These are phyloP conservation scores for Lordiphosa collinella DNA, from an alignment of 1,140 invertebrate species.

Conservation along the genomic window DNA sequence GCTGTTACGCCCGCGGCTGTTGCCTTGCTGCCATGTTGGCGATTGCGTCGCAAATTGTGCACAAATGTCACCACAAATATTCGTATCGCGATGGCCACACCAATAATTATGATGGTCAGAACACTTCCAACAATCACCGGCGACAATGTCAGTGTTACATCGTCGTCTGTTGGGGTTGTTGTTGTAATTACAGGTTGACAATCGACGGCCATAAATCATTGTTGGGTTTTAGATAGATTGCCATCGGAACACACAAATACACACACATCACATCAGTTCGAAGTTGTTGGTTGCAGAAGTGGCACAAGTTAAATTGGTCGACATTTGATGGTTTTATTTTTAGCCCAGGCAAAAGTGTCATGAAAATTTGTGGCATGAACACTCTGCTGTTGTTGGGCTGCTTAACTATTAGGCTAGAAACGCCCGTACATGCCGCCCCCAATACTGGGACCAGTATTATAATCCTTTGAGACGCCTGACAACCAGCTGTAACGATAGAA, in stretches of 20 bases:
- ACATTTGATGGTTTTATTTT: conserved; percentile 63
- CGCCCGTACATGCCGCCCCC: too few species aligned
- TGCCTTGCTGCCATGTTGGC: conserved; percentile 72
- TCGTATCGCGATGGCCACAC: conserved; percentile 73
- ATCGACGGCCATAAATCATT: conserved; percentile 65
- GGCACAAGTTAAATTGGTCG: conserved; percentile 25
- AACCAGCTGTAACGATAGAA: too few species aligned
- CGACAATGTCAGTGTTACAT: conserved; percentile 70
- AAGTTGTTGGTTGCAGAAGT: conserved; percentile 2
- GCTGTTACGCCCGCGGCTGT: conserved; percentile 54
- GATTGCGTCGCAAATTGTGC: conserved; percentile 74
- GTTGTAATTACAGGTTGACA: conserved; percentile 66
- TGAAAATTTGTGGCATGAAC: too few species aligned
- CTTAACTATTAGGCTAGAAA: too few species aligned
- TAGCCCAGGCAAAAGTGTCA: conserved; percentile 13
- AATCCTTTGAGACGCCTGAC: too few species aligned
- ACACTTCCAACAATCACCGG: conserved; percentile 78
- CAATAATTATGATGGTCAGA: conserved; percentile 78
- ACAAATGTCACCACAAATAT: conserved; percentile 76
- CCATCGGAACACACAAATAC: conserved; percentile 35
- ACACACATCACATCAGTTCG: conserved; percentile 33
- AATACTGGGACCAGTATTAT: too few species aligned
- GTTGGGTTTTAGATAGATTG: conserved; percentile 61
- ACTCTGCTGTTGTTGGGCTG: too few species aligned
- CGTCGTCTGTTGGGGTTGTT: conserved; percentile 56